phyloP scores from a whole-genome alignment of 1,140 invertebrate genomes.

The Formica selysi region DNA sequence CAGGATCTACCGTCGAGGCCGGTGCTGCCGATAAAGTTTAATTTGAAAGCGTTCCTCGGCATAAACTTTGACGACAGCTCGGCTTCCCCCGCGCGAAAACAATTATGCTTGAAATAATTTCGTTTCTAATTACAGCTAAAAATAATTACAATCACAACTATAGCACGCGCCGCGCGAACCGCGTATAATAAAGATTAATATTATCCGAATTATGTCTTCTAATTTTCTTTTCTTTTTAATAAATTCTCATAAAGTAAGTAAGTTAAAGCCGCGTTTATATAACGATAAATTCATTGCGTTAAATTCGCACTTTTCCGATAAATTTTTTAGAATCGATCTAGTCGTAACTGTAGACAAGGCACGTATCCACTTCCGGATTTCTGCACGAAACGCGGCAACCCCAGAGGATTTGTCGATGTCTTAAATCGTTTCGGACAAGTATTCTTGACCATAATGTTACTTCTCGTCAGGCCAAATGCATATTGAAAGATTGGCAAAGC shows the following conservation, averaged over 20 bases:
- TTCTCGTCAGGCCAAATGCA: conserved; percentile 9
- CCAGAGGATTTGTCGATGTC: neutral
- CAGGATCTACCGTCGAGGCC: conserved; percentile 90
- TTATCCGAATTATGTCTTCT: neutral
- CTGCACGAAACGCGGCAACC: neutral
- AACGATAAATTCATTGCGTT: neutral
- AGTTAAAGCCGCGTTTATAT: too few species aligned
- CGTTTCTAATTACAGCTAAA: conserved; percentile 44
- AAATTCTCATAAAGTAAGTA: too few species aligned
- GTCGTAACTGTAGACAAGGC: neutral
- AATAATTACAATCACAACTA: conserved; percentile 38
- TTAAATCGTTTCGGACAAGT: neutral
- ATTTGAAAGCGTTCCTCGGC: conserved; percentile 71
- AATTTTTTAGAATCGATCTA: neutral
- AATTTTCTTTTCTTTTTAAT: neutral
- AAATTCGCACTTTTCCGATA: neutral
- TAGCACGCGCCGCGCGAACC: neutral
- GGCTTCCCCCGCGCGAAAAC: conserved; percentile 30
- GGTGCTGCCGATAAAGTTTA: conserved; percentile 86
- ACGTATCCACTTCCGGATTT: neutral
- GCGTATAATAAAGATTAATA: neutral
- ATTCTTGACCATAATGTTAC: neutral
- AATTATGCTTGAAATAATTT: conserved; percentile 55
- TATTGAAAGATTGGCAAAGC: conserved; percentile 31
- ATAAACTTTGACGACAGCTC: conserved; percentile 44